phyloP scores from a whole-genome alignment of 1,140 invertebrate genomes.

The Chironomus striatipennis region DNA sequence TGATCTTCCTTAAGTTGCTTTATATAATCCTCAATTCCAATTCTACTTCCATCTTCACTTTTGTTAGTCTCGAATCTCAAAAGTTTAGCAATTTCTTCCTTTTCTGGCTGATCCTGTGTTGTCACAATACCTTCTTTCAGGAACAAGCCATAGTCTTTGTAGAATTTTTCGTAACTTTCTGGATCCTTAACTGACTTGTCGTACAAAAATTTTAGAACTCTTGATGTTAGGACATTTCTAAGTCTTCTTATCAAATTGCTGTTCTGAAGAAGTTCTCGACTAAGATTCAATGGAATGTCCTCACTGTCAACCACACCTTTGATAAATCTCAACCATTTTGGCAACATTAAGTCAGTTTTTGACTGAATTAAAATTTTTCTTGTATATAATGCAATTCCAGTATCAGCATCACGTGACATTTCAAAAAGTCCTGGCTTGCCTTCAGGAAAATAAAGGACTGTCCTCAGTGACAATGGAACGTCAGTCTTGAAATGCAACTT shows the following conservation, averaged over 20 bases:
- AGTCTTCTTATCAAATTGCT: conserved; percentile 85
- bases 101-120: conserved; percentile 66
- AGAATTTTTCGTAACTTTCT: conserved; percentile 77
- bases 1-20: conserved; percentile 66
- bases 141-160: conserved; percentile 85
- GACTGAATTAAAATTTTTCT: conserved; percentile 84
- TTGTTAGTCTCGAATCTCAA: conserved; percentile 88
- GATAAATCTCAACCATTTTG: conserved; percentile 89
- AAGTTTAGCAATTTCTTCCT: conserved; percentile 88
- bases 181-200: conserved; percentile 79
- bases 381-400: conserved; percentile 82
- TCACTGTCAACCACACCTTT: conserved; percentile 97
- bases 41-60: conserved; percentile 57
- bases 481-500: conserved; percentile 67
- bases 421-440: conserved; percentile 84
- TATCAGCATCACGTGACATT: conserved; percentile 69
- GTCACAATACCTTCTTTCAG: conserved; percentile 93
- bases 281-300: conserved; percentile 95
- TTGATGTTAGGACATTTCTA: conserved; percentile 71
- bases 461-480: conserved; percentile 82
- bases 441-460: conserved; percentile 88
- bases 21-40: conserved; percentile 82
- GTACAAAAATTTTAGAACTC: conserved; percentile 76
- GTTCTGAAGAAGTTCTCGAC: conserved; percentile 90
- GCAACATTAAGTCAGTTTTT: conserved; percentile 81